Evolutionary conservation across 1,140 invertebrate species (phyloP).

Genomic region (Atta texana): DNA sequence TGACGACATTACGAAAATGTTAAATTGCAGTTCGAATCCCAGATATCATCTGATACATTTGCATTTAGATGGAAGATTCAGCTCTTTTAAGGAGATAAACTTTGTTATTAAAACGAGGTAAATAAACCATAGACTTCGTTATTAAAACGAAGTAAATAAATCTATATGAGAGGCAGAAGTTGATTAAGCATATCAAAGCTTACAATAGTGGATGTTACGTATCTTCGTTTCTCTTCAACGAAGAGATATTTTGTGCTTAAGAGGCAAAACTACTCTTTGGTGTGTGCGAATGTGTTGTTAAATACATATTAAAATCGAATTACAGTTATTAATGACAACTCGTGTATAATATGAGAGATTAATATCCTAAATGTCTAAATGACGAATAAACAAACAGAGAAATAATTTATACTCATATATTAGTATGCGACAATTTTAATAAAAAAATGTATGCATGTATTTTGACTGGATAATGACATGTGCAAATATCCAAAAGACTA

Average conservation of each 20-base stretch:
- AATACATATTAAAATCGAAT: background rate
- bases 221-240: slow-evolving; percentile 4
- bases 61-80: background rate
- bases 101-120: background rate
- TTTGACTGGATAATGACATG: background rate
- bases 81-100: background rate
- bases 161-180: background rate
- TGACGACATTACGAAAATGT: background rate
- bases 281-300: background rate
- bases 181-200: background rate
- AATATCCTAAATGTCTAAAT: background rate
- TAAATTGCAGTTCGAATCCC: background rate
- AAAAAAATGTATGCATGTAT: background rate
- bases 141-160: background rate
- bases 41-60: background rate
- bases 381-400: background rate
- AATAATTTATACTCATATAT: slow-evolving; percentile 46
- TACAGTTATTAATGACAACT: background rate
- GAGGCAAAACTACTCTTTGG: background rate
- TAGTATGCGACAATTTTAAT: slow-evolving; percentile 13
- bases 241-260: background rate
- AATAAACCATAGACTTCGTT: background rate
- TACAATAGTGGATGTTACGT: background rate
- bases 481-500: background rate
- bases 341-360: background rate